phyloP scores from a whole-genome alignment of 2,797 vertebrate species.

The Threskiornis aethiopicus region DNA sequence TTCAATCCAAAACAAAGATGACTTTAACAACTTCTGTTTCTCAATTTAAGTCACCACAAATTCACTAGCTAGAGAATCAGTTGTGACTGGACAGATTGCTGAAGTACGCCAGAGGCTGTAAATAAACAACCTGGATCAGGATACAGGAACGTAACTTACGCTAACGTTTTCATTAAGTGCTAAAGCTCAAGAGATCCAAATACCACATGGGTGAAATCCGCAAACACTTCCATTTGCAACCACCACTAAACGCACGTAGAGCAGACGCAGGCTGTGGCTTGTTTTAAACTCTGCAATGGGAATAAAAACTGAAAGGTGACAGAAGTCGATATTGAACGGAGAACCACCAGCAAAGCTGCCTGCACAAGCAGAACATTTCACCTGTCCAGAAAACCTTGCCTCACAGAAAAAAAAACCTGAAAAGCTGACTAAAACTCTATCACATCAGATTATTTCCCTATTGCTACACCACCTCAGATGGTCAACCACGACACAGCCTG shows the following conservation, averaged over 20 bases:
- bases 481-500: neutral
- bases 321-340: fast-evolving
- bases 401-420: neutral
- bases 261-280: neutral
- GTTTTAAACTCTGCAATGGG: neutral
- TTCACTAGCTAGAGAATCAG: neutral
- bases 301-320: neutral
- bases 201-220: fast-evolving
- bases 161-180: neutral
- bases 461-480: neutral
- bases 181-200: neutral
- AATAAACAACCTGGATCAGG: neutral
- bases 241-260: neutral
- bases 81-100: neutral
- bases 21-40: neutral
- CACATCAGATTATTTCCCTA: neutral
- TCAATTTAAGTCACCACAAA: neutral
- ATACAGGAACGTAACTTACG: neutral
- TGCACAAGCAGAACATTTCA: neutral
- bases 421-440: neutral
- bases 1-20: neutral
- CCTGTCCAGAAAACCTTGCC: neutral
- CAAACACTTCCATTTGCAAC: neutral
- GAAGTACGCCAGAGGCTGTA: neutral
- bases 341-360: neutral